These are phyloP conservation scores for Heliconius cydno DNA, from an alignment of 2,888 invertebrate genomes.

Conservation along the genomic window DNA sequence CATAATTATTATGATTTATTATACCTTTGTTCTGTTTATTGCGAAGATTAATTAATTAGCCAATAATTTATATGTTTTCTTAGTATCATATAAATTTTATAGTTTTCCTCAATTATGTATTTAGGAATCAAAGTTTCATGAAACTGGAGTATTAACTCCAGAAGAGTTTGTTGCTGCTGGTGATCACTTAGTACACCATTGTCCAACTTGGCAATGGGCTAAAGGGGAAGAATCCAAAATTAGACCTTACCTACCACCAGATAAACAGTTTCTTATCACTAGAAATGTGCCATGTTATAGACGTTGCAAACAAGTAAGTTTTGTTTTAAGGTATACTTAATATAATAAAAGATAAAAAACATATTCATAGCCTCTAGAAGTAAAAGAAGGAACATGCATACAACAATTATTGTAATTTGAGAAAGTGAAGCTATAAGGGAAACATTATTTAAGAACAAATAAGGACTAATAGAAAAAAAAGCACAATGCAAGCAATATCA, in stretches of 20 bases:
- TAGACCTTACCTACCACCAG: conserved; percentile 94
- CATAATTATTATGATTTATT: conserved; percentile 15
- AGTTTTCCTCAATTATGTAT: neutral
- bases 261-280: conserved; percentile 98
- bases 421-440: neutral
- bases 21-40: neutral
- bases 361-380: no score
- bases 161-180: conserved; percentile 99
- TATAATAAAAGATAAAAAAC: neutral
- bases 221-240: conserved; percentile 94
- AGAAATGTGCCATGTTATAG: conserved; percentile 98
- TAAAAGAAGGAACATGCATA: neutral
- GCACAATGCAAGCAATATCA: neutral
- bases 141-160: conserved; percentile 99
- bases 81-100: neutral
- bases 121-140: conserved; percentile 97
- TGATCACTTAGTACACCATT: conserved; percentile 99
- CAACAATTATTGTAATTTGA: neutral
- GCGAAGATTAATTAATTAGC: neutral
- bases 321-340: neutral
- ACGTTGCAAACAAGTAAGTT: conserved; percentile 92
- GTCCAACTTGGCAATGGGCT: conserved; percentile 99
- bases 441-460: neutral
- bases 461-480: neutral
- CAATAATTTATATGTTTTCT: neutral